phyloP scores from a whole-genome alignment of 2,113 vertebrate species.

The Serilophus lunatus region DNA sequence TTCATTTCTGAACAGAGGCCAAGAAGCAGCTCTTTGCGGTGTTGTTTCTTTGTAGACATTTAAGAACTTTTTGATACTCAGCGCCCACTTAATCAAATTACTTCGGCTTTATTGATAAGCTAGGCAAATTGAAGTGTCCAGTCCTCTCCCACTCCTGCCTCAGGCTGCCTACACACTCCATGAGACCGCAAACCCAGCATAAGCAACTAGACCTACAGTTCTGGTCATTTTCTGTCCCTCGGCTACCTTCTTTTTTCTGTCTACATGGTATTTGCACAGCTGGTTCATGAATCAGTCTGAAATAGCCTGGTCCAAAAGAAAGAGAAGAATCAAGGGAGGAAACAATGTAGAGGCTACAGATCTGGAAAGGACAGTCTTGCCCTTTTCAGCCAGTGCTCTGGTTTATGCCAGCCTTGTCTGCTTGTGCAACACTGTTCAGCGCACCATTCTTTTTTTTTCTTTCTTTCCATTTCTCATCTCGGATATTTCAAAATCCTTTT shows the following conservation, averaged over 20 bases:
- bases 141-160: background rate
- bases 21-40: background rate
- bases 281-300: background rate
- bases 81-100: background rate
- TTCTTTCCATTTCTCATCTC: background rate
- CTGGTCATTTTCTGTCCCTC: background rate
- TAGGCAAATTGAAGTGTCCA: background rate
- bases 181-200: background rate
- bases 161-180: background rate
- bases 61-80: background rate
- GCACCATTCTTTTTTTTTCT: background rate
- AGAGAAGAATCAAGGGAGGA: background rate
- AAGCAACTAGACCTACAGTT: background rate
- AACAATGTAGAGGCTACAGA: background rate
- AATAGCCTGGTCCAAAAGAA: background rate
- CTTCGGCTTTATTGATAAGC: background rate
- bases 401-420: background rate
- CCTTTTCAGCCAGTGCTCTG: background rate
- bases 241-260: background rate
- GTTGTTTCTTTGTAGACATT: background rate
- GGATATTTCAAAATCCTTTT: background rate
- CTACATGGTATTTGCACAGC: background rate
- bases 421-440: background rate
- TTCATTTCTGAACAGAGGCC: background rate
- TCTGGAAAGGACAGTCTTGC: background rate